Conservation (phyloP, 2,113 vertebrate species). For the Aythya baeri region DNA sequence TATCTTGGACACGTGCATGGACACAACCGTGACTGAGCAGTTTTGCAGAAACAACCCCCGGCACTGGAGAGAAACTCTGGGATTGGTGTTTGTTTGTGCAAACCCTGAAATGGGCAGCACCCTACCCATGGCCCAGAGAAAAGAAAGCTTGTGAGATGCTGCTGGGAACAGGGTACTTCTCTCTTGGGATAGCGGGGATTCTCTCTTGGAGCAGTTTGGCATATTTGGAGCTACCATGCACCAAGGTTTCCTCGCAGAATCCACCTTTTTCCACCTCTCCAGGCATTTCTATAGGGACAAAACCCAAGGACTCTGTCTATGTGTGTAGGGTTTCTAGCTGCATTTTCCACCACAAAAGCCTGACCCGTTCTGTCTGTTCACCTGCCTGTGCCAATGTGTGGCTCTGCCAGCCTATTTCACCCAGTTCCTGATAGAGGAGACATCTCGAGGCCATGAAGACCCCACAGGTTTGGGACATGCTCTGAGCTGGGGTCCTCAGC, state of each 20-base stretch:
- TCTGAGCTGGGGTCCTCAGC: neutral
- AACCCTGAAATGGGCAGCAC: neutral
- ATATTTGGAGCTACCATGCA: neutral
- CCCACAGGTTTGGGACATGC: neutral
- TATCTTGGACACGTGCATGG: neutral
- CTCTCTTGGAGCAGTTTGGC: neutral
- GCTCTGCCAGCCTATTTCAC: neutral
- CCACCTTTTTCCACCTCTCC: neutral
- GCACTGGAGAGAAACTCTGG: neutral
- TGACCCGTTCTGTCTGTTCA: neutral
- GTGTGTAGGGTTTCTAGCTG: neutral
- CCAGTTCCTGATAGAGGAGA: neutral
- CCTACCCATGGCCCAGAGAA: neutral
- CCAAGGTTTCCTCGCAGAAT: neutral
- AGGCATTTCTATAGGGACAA: neutral
- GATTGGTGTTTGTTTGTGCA: neutral
- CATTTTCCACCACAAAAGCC: neutral
- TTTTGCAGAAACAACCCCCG: fast-evolving
- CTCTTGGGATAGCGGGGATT: neutral
- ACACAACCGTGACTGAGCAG: neutral
- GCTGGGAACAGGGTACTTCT: neutral
- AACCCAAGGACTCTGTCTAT: neutral
- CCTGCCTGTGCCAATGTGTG: fast-evolving
- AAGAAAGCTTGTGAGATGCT: neutral
- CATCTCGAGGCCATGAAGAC: neutral